Base-by-base conservation (phyloP, 1,140 invertebrate species). In the Latrodectus geometricus region DNA sequence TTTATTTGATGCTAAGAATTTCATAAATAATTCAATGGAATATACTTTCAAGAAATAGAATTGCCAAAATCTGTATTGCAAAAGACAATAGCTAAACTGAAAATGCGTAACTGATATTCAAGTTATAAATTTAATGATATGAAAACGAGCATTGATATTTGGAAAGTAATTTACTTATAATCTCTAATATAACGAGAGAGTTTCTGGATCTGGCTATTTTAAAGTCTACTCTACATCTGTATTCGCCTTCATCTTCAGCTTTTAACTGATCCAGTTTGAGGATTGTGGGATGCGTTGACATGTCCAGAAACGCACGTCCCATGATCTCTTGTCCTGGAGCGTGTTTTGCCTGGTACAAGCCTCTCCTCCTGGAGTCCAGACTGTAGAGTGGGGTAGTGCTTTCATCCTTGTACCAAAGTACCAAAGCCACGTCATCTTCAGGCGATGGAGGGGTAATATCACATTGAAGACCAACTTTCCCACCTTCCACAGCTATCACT, bases 201-300 rank as follows among this genome's bases (percentile, higher is more conserved):
- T 97, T 97, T 89, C 95, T 93, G 7, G 96, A 97, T 0, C 96
- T 96, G 12, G 96, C 96, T 90, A 96, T 96, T 89, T 94, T 94
- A 91, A 97, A 97, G 90, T 97, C 96, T 7, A 97, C 96, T 61
- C 97, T 93, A 91, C 96, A 97, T 88, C 96, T 93, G 91, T 97
- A 98, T 72, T 96, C 92, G 9, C 95, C 93, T 91, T 94, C 95
- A 90, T 97, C 89, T 94, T 93, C 92, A 8, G 83, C 77, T 35
- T 85, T 78, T 9, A 90, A 54, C 15, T 68, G 54, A 14, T 89
- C 82, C 5, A 90, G 56, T 23, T 80, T 83, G 3, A 90, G 87
- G 15, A 88, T 65, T 15, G 89, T 88, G 20, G 88, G 88, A 12
- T 76, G 86, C 12, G 68, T 66, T 48, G 74, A 82, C 50, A 88